Base-by-base conservation (phyloP, 2,888 invertebrate genomes). In the Iselma pallidipennis region DNA sequence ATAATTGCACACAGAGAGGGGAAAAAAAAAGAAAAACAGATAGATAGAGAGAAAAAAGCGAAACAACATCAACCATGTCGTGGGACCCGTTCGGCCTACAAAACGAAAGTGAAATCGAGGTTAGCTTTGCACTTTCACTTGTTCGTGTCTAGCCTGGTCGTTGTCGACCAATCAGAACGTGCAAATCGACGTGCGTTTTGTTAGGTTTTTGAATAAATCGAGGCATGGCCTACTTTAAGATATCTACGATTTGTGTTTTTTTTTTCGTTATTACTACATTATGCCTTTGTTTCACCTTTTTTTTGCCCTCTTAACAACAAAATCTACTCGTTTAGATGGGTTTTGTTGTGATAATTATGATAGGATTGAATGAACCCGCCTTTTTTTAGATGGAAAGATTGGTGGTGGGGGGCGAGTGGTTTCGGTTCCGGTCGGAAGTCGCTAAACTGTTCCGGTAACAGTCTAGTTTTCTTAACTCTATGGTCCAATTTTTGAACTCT, bases 101-200 rank as follows among this genome's bases (percentile, higher is more conserved):
- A 82, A 81, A 82, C 79, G 81, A 82, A 82, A 82, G 81, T 82
- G 82, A 82, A 82, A 82, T 81, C 81, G 81, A 81, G 82, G 81
- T 81, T 81, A 81, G 77, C 78, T 81, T 81, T 81, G 78, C 81
- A 81, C 81, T 81, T 82, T 81, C 81, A 82, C 80, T 81, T 80
- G 78, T 80, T 78, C 76, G 76, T 77, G 80, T 81, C 80, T 81
- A 81, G 80, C 79, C 79, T 78, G 74, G 74, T 76, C 70, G 74
- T 45, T 45, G 75, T 68, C 78, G 71, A 71, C 79, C 79, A 79
- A 80, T 79, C 75, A 74, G 73, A 76, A 72, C 73, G 74, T 74
- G 75, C 45, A 76, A 74, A 72, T 74, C 70, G 71, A 70, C 68
- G 70, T 72, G 74, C 74, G 72, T 78, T 79, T 78, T 78, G 77